These are phyloP conservation scores for Euplagia quadripunctaria DNA, from an alignment of 2,888 invertebrate species.

Conservation along the genomic window DNA sequence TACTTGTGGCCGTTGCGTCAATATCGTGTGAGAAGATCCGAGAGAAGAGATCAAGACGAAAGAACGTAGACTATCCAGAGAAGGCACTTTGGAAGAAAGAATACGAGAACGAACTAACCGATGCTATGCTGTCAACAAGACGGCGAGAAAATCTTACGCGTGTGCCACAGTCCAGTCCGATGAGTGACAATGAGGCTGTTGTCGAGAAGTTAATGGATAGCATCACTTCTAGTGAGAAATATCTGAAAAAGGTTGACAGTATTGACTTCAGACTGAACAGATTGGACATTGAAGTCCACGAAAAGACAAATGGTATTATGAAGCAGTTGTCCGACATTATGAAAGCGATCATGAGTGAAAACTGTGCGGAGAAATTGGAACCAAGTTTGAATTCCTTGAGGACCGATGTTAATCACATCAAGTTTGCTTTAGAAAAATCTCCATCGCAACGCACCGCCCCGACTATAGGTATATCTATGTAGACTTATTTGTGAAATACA, in stretches of 20 bases:
- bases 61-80: constrained; percentile 63
- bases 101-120: constrained; percentile 76
- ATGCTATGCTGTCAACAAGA: constrained; percentile 69
- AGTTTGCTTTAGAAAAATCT: constrained; percentile 60
- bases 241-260: constrained; percentile 81
- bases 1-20: constrained; percentile 53
- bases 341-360: constrained; percentile 54
- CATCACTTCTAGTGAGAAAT: constrained; percentile 79
- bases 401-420: constrained; percentile 66
- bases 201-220: constrained; percentile 79
- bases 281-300: constrained; percentile 80
- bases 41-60: constrained; percentile 60
- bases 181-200: constrained; percentile 73
- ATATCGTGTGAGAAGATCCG: constrained; percentile 54
- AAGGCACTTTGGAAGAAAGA: constrained; percentile 79
- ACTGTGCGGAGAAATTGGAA: constrained; percentile 62
- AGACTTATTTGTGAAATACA: neutral
- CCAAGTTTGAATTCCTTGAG: constrained; percentile 61
- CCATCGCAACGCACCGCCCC: constrained; percentile 29
- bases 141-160: constrained; percentile 70
- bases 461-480: constrained; percentile 28
- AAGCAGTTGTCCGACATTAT: constrained; percentile 70
- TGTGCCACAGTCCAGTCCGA: constrained; percentile 54
- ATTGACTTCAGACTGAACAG: constrained; percentile 80
- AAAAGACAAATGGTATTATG: constrained; percentile 76